Percentiles rank a stretch among this genome's conserved stretches.
Conservation (phyloP, 2,888 invertebrate species). For the Girardia tigrina region DNA sequence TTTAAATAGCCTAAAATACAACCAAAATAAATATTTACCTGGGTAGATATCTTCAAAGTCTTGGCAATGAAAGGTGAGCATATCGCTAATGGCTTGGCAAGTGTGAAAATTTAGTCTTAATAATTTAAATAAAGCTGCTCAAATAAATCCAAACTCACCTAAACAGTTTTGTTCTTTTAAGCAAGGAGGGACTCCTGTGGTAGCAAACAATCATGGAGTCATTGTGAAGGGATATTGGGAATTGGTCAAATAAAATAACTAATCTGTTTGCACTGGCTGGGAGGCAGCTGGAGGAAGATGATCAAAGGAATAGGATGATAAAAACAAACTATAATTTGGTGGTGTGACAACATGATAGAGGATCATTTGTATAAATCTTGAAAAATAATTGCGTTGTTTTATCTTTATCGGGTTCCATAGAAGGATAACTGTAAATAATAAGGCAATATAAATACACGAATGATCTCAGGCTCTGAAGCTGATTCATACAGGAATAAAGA, state of each 20-base stretch:
- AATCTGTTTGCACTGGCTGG: not conserved
- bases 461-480: not conserved
- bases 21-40: too few species aligned
- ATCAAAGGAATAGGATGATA: not conserved
- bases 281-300: not conserved
- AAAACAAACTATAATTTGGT: not conserved
- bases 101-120: not conserved
- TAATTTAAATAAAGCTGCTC: too few species aligned
- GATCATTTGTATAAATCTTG: slow-evolving; percentile 26
- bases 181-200: not conserved
- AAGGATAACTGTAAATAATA: slow-evolving; percentile 14
- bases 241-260: slow-evolving; percentile 16
- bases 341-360: not conserved
- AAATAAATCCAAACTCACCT: too few species aligned
- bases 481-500: slow-evolving; percentile 16
- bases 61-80: not conserved
- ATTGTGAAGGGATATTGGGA: not conserved
- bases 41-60: not conserved
- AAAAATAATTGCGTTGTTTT: not conserved
- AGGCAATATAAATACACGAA: not conserved
- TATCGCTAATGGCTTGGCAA: not conserved
- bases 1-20: too few species aligned
- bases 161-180: not conserved
- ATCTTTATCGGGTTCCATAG: not conserved
- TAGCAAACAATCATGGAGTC: slow-evolving; percentile 28